Base-by-base conservation (phyloP, 1,140 invertebrate species). In the Ephestia elutella region DNA sequence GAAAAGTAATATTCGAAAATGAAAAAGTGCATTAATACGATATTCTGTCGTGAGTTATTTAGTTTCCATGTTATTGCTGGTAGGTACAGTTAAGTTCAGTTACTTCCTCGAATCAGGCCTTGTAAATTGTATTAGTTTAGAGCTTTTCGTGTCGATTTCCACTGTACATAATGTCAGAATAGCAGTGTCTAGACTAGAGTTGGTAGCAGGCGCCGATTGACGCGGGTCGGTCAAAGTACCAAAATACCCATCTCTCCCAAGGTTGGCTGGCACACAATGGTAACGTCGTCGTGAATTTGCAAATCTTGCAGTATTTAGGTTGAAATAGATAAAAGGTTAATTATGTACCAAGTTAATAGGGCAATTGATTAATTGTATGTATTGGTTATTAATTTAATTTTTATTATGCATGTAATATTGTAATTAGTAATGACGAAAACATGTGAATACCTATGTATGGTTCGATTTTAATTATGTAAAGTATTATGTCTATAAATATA, bases 141-240 rank as follows among this genome's bases (percentile, higher is more conserved):
- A 44, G n/a, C 2, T 13, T 11, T 11, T 44, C 38, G 38, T 44
- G 38, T 13, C 15, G 38, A 44, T 44, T 44, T 7, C 15, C 38
- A 44, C 38, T 44, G 15, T 44, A 44, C 38, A 44, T 15, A 44
- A 44, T 44, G n/a, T 9, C 10, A 15, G 2, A 3, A 44, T 1
- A 44, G 10, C 15, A 17, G n/a, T 17, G 38, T 44, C 38, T 44
- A 44, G 38, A 44, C 38, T 3, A 7, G 2, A 25, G 21, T 3
- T 15, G 13, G 38, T 44, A 44, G n/a, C 38, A 15, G 32, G 32
- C 32, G 13, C 5, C 8, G 32, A 38, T 10, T 11, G 32, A 38
- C 38, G 38, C 38, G n/a, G 30, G 38, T 57, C 60, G 55, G 49
- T 64, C 35, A 20, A 25, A n/a, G 53, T 25, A 38, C 53, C 20